Evolutionary conservation across 2,113 vertebrate genomes (phyloP).

Genomic region (Prietella phreatophila): DNA sequence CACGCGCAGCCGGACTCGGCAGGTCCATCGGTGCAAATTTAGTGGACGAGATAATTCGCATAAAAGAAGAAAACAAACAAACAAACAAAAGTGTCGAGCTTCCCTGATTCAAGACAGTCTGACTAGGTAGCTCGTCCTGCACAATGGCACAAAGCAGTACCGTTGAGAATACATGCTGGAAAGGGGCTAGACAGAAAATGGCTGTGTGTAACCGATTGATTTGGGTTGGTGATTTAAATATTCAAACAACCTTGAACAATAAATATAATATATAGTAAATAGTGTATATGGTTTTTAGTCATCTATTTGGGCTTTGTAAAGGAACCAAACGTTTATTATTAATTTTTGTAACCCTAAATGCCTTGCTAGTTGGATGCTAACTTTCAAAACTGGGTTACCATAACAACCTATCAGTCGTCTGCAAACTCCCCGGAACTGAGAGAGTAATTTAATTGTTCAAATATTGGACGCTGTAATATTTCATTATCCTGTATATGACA

Average conservation of each 20-base stretch:
- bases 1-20: conserved; percentile 4
- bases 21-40: background rate
- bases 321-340: background rate
- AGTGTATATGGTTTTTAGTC: background rate
- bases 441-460: background rate
- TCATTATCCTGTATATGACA: background rate
- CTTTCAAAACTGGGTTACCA: background rate
- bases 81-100: background rate
- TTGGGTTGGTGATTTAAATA: background rate
- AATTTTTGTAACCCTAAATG: background rate
- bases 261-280: background rate
- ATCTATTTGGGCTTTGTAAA: background rate
- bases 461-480: background rate
- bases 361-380: background rate
- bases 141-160: conserved; percentile 30
- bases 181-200: conserved; percentile 5
- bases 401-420: background rate
- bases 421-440: background rate
- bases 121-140: conserved; percentile 36
- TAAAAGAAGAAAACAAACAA: background rate
- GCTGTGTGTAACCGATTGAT: background rate
- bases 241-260: background rate
- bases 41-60: background rate
- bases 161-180: conserved; percentile 11
- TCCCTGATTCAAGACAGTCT: conserved; percentile 35